Evolutionary conservation across 2,797 vertebrate genomes (phyloP).

Genomic region (Pseudochromis fuscus): DNA sequence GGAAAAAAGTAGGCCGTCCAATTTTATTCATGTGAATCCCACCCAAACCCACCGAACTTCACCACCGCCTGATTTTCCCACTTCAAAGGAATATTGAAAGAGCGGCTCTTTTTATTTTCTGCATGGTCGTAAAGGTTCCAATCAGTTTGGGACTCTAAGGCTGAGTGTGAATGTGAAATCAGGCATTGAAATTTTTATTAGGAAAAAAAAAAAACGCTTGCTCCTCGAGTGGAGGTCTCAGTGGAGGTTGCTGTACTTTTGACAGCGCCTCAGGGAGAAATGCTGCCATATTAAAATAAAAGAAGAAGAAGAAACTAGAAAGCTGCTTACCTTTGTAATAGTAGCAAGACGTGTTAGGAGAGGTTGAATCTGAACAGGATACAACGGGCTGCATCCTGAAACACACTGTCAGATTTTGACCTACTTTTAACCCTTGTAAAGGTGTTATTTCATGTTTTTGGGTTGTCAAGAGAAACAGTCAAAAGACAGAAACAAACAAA

Average conservation of each 20-base stretch:
- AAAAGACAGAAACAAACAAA: background rate
- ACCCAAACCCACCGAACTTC: slow-evolving; percentile 67
- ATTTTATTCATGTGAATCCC: slow-evolving; percentile 64
- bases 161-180: slow-evolving; percentile 51
- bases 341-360: slow-evolving; percentile 6
- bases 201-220: slow-evolving; percentile 4
- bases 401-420: slow-evolving; percentile 4
- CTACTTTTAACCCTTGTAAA: background rate
- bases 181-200: slow-evolving; percentile 30
- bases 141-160: slow-evolving; percentile 50
- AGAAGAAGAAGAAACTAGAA: slow-evolving; percentile 52
- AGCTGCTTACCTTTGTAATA: slow-evolving; percentile 42
- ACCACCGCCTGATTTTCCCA: slow-evolving; percentile 62
- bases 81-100: slow-evolving; percentile 66
- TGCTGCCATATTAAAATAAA: slow-evolving; percentile 38
- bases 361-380: slow-evolving; percentile 27
- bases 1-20: slow-evolving; percentile 54
- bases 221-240: slow-evolving; percentile 41
- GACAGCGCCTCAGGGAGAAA: slow-evolving; percentile 57
- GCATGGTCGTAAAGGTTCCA: slow-evolving; percentile 45
- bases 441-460: background rate
- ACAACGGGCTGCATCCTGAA: slow-evolving; percentile 13
- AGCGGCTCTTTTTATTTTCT: slow-evolving; percentile 24
- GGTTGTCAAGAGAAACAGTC: background rate
- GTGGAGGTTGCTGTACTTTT: slow-evolving; percentile 51